Conservation (phyloP, 2,113 vertebrate species). For the Centropus bengalensis region DNA sequence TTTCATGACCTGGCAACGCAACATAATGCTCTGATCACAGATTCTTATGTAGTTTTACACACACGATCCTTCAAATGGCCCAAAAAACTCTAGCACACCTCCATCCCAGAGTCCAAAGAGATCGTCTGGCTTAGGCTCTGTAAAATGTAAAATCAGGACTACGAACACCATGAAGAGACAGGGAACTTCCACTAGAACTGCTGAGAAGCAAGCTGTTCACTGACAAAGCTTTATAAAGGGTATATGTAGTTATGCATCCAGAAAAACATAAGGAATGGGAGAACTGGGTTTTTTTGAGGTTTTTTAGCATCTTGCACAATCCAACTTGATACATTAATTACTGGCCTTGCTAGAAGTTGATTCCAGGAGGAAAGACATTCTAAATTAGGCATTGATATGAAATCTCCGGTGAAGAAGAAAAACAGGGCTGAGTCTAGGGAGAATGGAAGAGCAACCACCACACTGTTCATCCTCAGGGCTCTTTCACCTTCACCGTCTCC, state of each 20-base stretch:
- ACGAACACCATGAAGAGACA: neutral
- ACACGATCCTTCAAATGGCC: rapidly evolving
- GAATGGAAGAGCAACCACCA: neutral
- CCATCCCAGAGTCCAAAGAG: neutral
- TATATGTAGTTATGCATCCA: neutral
- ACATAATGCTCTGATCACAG: neutral
- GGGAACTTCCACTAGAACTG: neutral
- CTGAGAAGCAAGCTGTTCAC: neutral
- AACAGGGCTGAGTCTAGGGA: neutral
- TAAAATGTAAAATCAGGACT: neutral
- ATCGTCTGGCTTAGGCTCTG: neutral
- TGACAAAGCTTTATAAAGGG: neutral
- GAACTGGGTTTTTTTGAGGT: neutral
- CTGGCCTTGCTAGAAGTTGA: neutral
- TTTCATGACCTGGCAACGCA: neutral
- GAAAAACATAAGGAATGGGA: neutral
- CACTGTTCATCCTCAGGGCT: neutral
- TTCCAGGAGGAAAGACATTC: neutral
- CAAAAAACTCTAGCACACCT: neutral
- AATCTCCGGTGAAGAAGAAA: neutral
- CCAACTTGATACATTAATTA: neutral
- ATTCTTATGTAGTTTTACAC: neutral
- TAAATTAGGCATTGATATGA: neutral
- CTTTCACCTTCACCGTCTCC: neutral
- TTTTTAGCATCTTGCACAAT: neutral